These are phyloP conservation scores for Aelia acuminata DNA, from an alignment of 2,888 invertebrate species.

Conservation along the genomic window DNA sequence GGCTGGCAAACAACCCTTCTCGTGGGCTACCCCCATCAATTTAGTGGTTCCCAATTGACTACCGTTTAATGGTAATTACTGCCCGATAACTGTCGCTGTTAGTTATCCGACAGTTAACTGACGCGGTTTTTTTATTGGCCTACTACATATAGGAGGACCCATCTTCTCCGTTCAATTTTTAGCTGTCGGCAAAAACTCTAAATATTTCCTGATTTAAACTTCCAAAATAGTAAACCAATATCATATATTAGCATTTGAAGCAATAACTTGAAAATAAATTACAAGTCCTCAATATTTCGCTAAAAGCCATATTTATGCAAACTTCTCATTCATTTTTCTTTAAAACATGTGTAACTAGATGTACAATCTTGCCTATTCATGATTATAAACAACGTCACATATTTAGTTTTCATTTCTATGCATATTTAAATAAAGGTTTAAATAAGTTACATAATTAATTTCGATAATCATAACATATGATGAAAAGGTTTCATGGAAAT, in stretches of 20 bases:
- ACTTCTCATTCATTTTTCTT: not conserved
- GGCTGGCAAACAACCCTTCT: constrained; percentile 1
- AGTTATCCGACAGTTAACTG: constrained; percentile 17
- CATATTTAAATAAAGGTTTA: no score
- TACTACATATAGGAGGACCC: no score
- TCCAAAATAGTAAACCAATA: not conserved
- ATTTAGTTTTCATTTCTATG: no score
- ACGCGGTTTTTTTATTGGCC: not conserved
- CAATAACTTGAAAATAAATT: no score
- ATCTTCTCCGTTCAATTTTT: not conserved
- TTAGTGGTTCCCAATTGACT: not conserved
- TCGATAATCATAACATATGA: no score
- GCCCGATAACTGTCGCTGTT: constrained; percentile 21
- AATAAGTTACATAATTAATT: no score
- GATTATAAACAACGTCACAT: not conserved
- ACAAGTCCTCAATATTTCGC: not conserved
- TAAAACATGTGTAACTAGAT: not conserved
- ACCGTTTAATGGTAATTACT: constrained; percentile 42
- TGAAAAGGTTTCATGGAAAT: no score
- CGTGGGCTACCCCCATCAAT: not conserved
- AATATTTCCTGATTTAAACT: not conserved
- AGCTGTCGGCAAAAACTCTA: no score
- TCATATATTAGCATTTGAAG: no score
- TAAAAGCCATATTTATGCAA: not conserved
- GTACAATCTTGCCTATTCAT: not conserved